Conservation (phyloP, 2,888 invertebrate genomes). For the Stictocephala bisonia region DNA sequence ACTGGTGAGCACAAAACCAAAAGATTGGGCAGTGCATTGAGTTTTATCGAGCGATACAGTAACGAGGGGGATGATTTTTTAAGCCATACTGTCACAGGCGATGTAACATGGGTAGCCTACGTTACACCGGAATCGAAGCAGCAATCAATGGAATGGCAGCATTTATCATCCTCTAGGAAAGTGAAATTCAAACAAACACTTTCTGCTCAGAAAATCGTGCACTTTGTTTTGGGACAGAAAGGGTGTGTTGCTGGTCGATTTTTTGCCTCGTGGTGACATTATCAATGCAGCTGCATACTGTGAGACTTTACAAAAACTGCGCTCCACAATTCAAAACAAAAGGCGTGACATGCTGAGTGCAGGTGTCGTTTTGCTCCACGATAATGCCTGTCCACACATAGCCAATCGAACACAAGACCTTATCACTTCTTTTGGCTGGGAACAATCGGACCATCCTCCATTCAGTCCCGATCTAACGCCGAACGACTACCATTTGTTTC, state of each 20-base stretch:
- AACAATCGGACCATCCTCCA: slow-evolving; percentile 41
- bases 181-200: background rate
- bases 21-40: slow-evolving; percentile 36
- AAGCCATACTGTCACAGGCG: slow-evolving; percentile 48
- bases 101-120: slow-evolving; percentile 49
- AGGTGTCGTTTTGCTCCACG: no score
- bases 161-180: background rate
- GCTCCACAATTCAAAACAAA: no score
- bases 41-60: slow-evolving; percentile 54
- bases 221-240: slow-evolving; percentile 39
- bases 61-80: slow-evolving; percentile 55
- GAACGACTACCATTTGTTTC: no score
- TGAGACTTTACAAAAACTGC: no score
- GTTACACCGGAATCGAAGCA: slow-evolving; percentile 50
- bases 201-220: background rate
- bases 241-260: slow-evolving; percentile 39
- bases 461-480: slow-evolving; percentile 30
- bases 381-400: no score
- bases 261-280: slow-evolving; percentile 27
- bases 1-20: slow-evolving; percentile 54
- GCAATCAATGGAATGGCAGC: slow-evolving; percentile 43
- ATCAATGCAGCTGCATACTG: no score
- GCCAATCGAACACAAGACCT: no score
- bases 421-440: no score
- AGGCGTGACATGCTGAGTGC: no score